Percentiles rank a stretch among this genome's conserved stretches.
These are phyloP conservation scores for Cynopterus sphinx DNA, from an alignment of 2,797 vertebrate genomes.

Conservation along the genomic window DNA sequence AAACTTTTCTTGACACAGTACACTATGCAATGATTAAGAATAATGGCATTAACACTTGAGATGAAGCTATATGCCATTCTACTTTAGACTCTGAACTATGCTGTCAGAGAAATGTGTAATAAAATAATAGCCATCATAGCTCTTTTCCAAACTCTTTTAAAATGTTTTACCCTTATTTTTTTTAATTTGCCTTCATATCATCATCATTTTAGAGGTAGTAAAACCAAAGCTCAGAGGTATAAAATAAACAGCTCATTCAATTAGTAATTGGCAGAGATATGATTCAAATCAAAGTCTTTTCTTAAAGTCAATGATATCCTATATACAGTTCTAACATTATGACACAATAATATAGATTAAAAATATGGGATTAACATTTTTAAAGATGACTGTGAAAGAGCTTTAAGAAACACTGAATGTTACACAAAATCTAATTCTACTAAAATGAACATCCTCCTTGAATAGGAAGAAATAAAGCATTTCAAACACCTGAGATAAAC, in stretches of 20 bases:
- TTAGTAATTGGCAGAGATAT: background rate
- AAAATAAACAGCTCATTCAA: background rate
- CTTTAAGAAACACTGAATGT: background rate
- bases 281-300: background rate
- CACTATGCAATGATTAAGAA: background rate
- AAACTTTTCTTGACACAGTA: background rate
- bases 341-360: background rate
- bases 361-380: background rate
- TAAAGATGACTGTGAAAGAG: background rate
- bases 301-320: background rate
- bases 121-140: background rate
- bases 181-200: background rate
- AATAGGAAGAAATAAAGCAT: background rate
- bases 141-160: background rate
- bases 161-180: constrained; percentile 14
- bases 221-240: background rate
- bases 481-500: background rate
- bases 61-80: background rate
- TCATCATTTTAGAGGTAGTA: background rate
- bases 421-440: background rate
- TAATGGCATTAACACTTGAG: background rate
- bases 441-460: background rate
- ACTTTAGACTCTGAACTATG: background rate
- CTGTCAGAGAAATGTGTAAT: background rate
- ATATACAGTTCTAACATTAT: background rate